Base-by-base conservation (phyloP, 92 coral and sea anemone species). In the Palythoa caribaeorum region DNA sequence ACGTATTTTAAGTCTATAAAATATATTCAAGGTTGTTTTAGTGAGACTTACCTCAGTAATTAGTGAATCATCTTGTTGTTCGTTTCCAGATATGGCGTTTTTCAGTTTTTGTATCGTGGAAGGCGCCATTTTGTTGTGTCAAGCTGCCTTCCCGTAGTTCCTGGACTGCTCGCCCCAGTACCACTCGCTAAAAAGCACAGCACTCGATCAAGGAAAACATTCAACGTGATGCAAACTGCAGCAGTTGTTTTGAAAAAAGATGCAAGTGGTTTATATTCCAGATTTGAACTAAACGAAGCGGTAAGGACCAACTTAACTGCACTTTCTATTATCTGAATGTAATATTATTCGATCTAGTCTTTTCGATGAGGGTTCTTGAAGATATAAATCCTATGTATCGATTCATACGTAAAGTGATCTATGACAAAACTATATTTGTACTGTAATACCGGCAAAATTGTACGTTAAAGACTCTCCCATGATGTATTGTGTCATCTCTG, bases 101-200 rank as follows among this genome's bases (percentile, higher is more conserved):
- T 92, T 94, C 55, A 97, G 78, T 91, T 97, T 97, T 91, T 94
- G 94, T 66, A 97, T 84, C 36, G 99, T 97, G 75, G 96, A 91
- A 65, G 99, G 99, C 98, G 97, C 99, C 99, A 97, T 97, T 85
- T 97, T 97, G 84, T 77, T 63, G 70, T 37, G 47, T 13, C 38
- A 60, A 48, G 2, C 73, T 51, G 6, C 52, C 1, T 60, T 70
- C 44, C 65, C 70, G 69, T 78, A 70, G 55, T 79, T 60, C 40
- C 72, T 69, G 55, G 71, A 11, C 6, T 17, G 5, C 37, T 9
- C 4, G 66, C 39, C 48, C 68, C 66, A 77, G 83, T 36, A 21
- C 68, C 68, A 77, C 83, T 53, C 83, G n/a, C 37, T 14, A 69
- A 44, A 44, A 5, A 44, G 6, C 44, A 69, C 16, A 62, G 21